Base-by-base conservation (phyloP, 1,140 invertebrate genomes). In the Lordiphosa clarofinis region DNA sequence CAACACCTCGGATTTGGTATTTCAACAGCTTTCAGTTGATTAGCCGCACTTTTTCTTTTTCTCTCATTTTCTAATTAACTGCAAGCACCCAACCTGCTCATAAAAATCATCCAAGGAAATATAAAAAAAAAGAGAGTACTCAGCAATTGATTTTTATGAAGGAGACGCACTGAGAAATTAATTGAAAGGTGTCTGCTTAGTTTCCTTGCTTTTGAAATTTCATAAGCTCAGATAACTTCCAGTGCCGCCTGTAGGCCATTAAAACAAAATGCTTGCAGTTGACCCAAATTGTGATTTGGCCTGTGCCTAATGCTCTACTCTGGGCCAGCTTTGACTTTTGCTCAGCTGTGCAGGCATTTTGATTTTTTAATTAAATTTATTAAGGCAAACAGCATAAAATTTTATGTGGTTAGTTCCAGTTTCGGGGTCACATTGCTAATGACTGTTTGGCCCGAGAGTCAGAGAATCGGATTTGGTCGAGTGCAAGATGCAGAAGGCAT, bases 361-460 rank as follows among this genome's bases (percentile, higher is more conserved):
- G 31, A 28, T 49, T 43, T 59, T 37, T 36, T 36, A 49, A 81
- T 81, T 81, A 72, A 68, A 76, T 81, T 82, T 81, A 76, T 82
- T 81, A 69, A 55, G 44, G 62, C 70, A 75, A 81, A 61, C 63
- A 60, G 72, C 76, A 81, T 82, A 67, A 68, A 75, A 72, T 82
- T 82, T 75, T 62, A 81, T 81, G 76, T 67, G 75, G 72, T 64
- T 64, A 71, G 62, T 58, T 65, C 67, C 49, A 24, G 28, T 67
- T 75, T 82, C 72, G 75, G 72, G 75, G 76, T 76, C 75, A 72
- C 50, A 72, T 61, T 71, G 72, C 75, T 82, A 82, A 82, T 72
- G 76, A 82, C 58, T 67, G 56, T 56, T 46, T 43, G 53, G 28
- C 39, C 10, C 35, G 49, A 36, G 63, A 42, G 36, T 58, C 12